Evolutionary conservation across 2,113 vertebrate genomes (phyloP).

Genomic region (Ondatra zibethicus): DNA sequence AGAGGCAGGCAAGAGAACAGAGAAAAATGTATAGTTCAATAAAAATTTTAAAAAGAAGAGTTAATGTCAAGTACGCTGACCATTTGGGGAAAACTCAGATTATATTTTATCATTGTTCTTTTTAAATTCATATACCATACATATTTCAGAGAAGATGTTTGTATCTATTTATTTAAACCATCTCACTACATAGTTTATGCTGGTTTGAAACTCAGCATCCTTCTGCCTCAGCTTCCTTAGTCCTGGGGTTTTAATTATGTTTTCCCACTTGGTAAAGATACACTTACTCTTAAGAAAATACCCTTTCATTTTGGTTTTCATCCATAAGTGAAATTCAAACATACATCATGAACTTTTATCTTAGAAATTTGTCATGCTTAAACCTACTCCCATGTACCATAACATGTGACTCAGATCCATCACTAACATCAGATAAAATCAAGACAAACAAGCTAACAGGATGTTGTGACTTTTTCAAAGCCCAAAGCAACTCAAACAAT

Average conservation of each 20-base stretch:
- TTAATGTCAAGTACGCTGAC: background rate
- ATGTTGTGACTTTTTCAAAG: background rate
- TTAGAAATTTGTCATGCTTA: background rate
- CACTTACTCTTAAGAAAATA: background rate
- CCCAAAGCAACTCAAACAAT: background rate
- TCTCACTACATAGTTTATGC: background rate
- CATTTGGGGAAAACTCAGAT: background rate
- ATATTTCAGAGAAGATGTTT: background rate
- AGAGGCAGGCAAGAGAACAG: no score
- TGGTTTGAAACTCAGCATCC: background rate
- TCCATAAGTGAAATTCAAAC: background rate
- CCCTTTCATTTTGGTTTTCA: background rate
- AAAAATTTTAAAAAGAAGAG: background rate
- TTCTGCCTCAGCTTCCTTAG: background rate
- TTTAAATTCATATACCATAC: background rate
- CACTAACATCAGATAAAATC: background rate
- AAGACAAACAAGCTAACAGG: background rate
- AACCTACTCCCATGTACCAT: accelerated
- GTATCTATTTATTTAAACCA: accelerated
- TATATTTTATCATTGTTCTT: background rate
- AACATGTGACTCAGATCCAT: background rate
- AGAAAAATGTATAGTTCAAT: no score
- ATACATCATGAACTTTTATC: background rate
- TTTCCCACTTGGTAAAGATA: background rate
- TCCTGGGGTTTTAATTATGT: background rate